Evolutionary conservation across 1,140 invertebrate genomes (phyloP), one percentile per base, ranked within the genome.

Genomic region (Bombus consobrinus): DNA sequence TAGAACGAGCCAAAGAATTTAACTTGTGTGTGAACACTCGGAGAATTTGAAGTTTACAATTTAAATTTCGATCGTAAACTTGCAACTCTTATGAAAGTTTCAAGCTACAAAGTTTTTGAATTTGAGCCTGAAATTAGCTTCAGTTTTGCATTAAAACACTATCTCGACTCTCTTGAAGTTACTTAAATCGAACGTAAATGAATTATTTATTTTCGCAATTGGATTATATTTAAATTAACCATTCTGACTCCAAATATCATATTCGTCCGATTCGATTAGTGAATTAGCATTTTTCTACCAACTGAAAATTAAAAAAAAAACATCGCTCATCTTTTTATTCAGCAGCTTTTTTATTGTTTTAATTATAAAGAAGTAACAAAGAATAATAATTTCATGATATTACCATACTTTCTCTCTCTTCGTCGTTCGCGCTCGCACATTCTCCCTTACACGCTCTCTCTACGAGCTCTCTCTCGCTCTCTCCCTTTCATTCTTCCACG

Each of bases 281-380:
- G 12, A 18, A 66, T 34, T 9, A 15, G 5, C 6, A 66, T 32
- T 18, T 15, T 28, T 62, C 4, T 18, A 15, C 1, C 6, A 15
- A 32, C 15, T 34, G 6, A 28, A 39, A 28, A 25, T 39, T n/a
- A n/a, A n/a, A 28, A 72, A 89, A 93, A 90, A 91, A 93, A 88
- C 84, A 80, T 83, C 84, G 76, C 81, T 57, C 81, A 86, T 89
- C 86, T 93, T 94, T 94, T 93, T 93, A 93, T 94, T 94, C 90
- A 94, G 93, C 94, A 94, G 93, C 91, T 94, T 94, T 95, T 95
- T 95, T 94, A 94, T 94, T 94, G 92, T 94, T 94, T 94, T 94
- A 94, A 95, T 94, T 94, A 95, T 95, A 94, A 94, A 94, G 94
- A 95, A 94, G 94, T 95, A 95, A 95, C 94, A 94, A 95, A 94